These are phyloP conservation scores for Lacanobia oleracea DNA, from an alignment of 2,888 invertebrate species.

Conservation along the genomic window DNA sequence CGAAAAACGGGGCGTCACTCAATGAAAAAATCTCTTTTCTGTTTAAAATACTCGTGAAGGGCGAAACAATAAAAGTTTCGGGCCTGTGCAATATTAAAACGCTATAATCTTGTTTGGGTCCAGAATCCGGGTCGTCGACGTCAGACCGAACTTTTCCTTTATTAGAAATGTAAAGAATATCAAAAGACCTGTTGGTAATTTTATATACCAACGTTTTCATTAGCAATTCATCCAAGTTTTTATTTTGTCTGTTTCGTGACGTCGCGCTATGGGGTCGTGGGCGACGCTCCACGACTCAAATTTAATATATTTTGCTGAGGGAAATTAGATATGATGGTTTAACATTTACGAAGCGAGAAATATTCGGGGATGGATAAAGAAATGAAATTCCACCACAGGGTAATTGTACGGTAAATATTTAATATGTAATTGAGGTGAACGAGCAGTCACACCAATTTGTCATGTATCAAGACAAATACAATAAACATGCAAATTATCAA, in stretches of 20 bases:
- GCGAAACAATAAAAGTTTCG: constrained; percentile 87
- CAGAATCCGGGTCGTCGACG: constrained; percentile 76
- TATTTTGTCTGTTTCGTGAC: constrained; percentile 76
- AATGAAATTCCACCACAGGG: constrained; percentile 68
- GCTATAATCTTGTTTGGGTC: constrained; percentile 83
- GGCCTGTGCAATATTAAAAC: constrained; percentile 86
- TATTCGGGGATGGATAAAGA: constrained; percentile 63
- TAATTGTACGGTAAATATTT: constrained; percentile 58
- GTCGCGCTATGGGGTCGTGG: constrained; percentile 62
- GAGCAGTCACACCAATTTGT: constrained; percentile 46
- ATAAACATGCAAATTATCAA: constrained; percentile 58
- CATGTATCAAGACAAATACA: constrained; percentile 43
- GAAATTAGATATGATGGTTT: constrained; percentile 77
- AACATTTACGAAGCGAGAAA: constrained; percentile 68
- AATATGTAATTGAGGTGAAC: constrained; percentile 55
- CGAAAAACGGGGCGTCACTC: constrained; percentile 81
- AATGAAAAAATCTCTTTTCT: constrained; percentile 83
- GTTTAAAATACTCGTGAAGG: constrained; percentile 82
- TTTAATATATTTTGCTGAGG: constrained; percentile 76
- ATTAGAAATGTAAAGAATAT: constrained; percentile 82
- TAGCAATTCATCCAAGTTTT: constrained; percentile 80
- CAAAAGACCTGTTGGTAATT: constrained; percentile 80
- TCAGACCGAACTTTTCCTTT: constrained; percentile 79
- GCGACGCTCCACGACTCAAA: constrained; percentile 72
- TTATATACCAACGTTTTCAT: constrained; percentile 83